Conservation (phyloP, 2,113 vertebrate species). For the Xiphophorus maculatus region DNA sequence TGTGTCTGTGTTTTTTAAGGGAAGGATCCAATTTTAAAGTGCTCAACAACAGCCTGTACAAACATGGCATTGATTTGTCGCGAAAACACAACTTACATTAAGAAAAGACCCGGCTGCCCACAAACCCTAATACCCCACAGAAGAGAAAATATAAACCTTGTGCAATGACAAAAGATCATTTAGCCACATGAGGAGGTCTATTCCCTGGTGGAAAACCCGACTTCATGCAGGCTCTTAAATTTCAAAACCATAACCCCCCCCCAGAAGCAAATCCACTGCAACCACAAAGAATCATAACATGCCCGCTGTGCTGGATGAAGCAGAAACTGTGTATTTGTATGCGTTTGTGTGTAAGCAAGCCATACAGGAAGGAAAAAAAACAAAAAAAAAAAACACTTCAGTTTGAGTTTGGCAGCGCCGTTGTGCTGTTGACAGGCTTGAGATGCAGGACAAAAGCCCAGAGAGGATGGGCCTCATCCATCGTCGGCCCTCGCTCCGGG, state of each 20-base stretch:
- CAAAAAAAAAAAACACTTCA: conserved; percentile 3
- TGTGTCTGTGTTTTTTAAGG: background rate
- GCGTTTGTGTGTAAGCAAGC: background rate
- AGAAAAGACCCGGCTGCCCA: conserved; percentile 20
- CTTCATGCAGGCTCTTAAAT: conserved; percentile 53
- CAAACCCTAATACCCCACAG: conserved; percentile 25
- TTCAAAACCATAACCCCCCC: conserved; percentile 50
- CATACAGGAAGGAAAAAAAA: background rate
- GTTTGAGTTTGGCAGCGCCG: conserved; percentile 35
- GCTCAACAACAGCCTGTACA: conserved; percentile 60
- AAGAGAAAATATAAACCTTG: conserved; percentile 33
- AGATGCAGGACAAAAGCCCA: conserved; percentile 64
- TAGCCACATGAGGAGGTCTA: conserved; percentile 48
- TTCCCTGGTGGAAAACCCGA: conserved; percentile 47
- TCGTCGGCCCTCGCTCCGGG: conserved; percentile 56
- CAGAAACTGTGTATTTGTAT: conserved; percentile 1
- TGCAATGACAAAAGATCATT: conserved; percentile 45
- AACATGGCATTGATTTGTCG: conserved; percentile 66
- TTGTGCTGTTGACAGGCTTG: conserved; percentile 57
- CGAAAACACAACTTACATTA: conserved; percentile 44
- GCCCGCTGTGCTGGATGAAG: conserved; percentile 32
- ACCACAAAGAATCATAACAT: conserved; percentile 46
- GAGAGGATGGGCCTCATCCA: conserved; percentile 68
- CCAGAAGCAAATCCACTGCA: conserved; percentile 39
- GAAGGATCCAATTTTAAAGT: conserved; percentile 71